These are phyloP conservation scores for Solea senegalensis DNA, from an alignment of 2,113 vertebrate species.

Conservation along the genomic window DNA sequence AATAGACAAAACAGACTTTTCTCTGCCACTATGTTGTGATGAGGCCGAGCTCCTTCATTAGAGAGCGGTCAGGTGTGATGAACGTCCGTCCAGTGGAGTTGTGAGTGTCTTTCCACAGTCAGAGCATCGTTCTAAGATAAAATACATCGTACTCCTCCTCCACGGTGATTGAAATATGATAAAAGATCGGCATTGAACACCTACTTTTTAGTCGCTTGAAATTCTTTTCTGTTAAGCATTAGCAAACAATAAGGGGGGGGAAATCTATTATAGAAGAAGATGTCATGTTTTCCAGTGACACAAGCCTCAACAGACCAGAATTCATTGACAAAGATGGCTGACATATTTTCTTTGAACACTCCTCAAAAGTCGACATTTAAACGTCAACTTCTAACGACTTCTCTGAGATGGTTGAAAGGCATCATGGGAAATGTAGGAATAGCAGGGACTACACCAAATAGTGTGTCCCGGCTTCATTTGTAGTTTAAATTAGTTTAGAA, in stretches of 20 bases:
- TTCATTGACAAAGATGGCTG: constrained; percentile 18
- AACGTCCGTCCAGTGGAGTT: no score
- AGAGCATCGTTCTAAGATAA: not conserved
- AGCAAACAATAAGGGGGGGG: constrained; percentile 51
- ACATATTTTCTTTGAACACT: not conserved
- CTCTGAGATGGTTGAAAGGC: constrained; percentile 16
- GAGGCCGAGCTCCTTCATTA: no score
- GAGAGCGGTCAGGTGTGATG: no score
- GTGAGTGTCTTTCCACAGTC: no score
- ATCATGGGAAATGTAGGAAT: constrained; percentile 33
- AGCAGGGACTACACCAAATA: not conserved
- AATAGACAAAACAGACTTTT: no score
- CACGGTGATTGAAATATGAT: constrained; percentile 3
- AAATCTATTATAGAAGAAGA: constrained; percentile 54
- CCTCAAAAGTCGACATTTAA: no score
- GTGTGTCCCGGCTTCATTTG: not conserved
- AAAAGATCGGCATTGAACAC: constrained; percentile 17
- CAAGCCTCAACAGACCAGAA: constrained; percentile 51
- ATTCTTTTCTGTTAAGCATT: constrained; percentile 37
- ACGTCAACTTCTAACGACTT: not conserved
- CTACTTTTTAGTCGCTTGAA: constrained; percentile 40
- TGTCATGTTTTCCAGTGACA: constrained; percentile 54
- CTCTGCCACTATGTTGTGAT: no score
- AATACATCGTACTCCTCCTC: not conserved
- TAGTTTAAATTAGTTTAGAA: not conserved